These are phyloP conservation scores for Eupithecia pulchellata DNA, from an alignment of 2,888 invertebrate species.

Conservation along the genomic window DNA sequence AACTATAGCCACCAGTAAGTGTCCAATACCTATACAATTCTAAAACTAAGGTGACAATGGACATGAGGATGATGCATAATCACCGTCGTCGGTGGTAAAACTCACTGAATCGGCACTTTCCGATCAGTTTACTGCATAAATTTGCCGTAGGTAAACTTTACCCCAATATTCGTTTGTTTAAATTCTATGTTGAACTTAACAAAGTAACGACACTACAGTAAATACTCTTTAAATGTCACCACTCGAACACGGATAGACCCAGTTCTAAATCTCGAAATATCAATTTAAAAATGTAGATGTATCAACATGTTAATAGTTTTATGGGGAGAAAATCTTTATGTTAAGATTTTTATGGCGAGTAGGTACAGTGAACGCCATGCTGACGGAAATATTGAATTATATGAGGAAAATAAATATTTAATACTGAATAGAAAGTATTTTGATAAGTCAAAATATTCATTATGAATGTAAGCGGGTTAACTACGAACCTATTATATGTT, in stretches of 20 bases:
- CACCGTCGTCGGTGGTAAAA: too few species aligned
- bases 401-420: too few species aligned
- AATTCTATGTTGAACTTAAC: neutral
- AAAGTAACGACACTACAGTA: neutral
- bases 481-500: too few species aligned
- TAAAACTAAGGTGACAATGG: too few species aligned
- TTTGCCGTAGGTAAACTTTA: too few species aligned
- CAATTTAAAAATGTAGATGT: conserved; percentile 7
- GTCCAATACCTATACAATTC: too few species aligned
- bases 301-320: conserved; percentile 24
- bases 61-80: too few species aligned
- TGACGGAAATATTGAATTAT: too few species aligned
- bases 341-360: conserved; percentile 27
- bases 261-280: conserved; percentile 12
- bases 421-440: too few species aligned
- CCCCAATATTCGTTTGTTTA: neutral
- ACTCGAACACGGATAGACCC: neutral
- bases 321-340: conserved; percentile 26
- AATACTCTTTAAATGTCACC: neutral
- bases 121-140: neutral
- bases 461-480: too few species aligned
- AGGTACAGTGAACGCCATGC: neutral
- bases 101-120: neutral
- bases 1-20: too few species aligned
- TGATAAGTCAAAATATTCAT: too few species aligned